phyloP scores from a whole-genome alignment of 2,888 invertebrate genomes.

The Rosalia funebris region DNA sequence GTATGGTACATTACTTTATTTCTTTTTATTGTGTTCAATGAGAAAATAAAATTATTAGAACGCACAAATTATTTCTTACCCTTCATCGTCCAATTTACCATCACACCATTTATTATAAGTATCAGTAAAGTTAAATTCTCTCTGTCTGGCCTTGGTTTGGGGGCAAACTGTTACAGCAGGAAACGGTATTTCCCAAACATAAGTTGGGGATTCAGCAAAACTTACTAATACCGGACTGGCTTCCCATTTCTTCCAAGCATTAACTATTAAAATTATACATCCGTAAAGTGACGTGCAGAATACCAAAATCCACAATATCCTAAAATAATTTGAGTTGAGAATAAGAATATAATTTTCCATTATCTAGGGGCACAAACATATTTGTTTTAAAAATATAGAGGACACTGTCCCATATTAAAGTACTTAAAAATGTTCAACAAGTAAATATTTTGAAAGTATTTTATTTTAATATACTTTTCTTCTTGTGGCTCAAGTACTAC shows the following conservation, averaged over 20 bases:
- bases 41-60: no score
- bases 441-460: no score
- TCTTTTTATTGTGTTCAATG: no score
- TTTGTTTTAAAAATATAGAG: no score
- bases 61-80: no score
- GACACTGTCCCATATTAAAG: no score
- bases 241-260: slow-evolving; percentile 78
- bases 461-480: no score
- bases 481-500: no score
- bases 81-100: slow-evolving; percentile 63
- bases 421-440: no score
- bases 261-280: slow-evolving; percentile 70
- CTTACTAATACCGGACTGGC: slow-evolving; percentile 80
- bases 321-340: slow-evolving; percentile 56
- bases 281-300: slow-evolving; percentile 71
- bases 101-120: slow-evolving; percentile 37
- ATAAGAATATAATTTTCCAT: no score
- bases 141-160: slow-evolving; percentile 72
- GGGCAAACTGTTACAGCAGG: slow-evolving; percentile 62
- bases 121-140: slow-evolving; percentile 69
- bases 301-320: slow-evolving; percentile 74
- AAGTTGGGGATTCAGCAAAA: slow-evolving; percentile 78
- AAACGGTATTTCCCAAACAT: slow-evolving; percentile 71
- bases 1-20: no score
- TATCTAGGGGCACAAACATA: no score